Evolutionary conservation across 2,113 vertebrate genomes (phyloP), one percentile per base, ranked within the genome.

Genomic region (Hemibagrus wyckioides): DNA sequence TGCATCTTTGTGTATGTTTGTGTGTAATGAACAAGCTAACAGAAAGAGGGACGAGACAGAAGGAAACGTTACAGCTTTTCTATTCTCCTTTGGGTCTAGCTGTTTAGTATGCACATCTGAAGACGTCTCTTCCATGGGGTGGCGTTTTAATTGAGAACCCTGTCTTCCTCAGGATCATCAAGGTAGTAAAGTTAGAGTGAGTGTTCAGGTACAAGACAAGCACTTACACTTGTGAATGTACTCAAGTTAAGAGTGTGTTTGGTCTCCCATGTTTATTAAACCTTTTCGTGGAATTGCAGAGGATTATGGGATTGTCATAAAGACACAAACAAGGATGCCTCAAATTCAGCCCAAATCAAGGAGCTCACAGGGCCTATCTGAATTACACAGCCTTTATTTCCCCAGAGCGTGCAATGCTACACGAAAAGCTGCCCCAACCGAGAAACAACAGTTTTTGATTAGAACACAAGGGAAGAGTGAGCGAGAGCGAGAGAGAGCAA

Each of bases 1-100:
- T 39, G 86, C 76, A 83, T 80, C 15, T 82, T 1, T 54, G 67
- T 86, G 76, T 56, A 54, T 63, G 25, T 63, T 23, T 90, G 85
- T 79, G 76, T 30, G 76, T 54, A 54, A 36, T 54, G 19, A 56
- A 30, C 21, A 4, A 21, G 30, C 30, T 56, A 33, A 36, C 77
- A 54, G 11, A 80, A 80, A 33, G n/a, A 52, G 25, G 44, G 30
- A 56, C 11, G 50, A 14, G 50, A 77, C n/a, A 48, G 19, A 77
- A 50, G n/a, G 73, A 50, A 30, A 30, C 44, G 17, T 73, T 71
- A 71, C 9, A 1, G n/a, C 8, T 44, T 5, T 75, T 44, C 71
- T 76, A 7, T 48, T 76, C 41, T 76, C 6, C 2, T 14, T 75
- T 48, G 41, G 11, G 10, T 76, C 23, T 11, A 50, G 75, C 75